Evolutionary conservation across 1,140 invertebrate species (phyloP).

Genomic region (Neodiprion pinetum): DNA sequence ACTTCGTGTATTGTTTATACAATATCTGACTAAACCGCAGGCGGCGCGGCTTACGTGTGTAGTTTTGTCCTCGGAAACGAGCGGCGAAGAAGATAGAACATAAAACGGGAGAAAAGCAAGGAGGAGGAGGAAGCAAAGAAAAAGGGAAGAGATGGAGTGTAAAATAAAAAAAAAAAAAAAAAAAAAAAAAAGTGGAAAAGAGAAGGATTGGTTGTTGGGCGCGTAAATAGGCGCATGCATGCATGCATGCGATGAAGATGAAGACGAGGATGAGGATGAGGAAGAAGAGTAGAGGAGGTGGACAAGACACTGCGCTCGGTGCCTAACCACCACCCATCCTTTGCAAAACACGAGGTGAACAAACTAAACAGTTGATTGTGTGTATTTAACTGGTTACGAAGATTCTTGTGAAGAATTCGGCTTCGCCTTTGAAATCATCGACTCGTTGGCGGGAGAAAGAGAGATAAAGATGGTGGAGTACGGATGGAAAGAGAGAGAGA

Average conservation of each 20-base stretch:
- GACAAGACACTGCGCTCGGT: slow-evolving; percentile 14
- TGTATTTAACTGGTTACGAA: slow-evolving; percentile 2
- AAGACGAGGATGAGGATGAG: slow-evolving; percentile 34
- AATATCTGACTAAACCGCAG: slow-evolving; percentile 25
- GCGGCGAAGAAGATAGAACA: too few relatives aligned
- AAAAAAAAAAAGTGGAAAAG: not conserved
- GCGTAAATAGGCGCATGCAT: too few relatives aligned
- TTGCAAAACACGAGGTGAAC: slow-evolving; percentile 40
- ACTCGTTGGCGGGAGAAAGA: not conserved
- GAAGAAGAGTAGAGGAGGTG: slow-evolving; percentile 36
- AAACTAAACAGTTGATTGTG: slow-evolving; percentile 7
- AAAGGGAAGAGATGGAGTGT: too few relatives aligned
- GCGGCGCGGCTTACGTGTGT: slow-evolving; percentile 32
- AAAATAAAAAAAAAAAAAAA: not conserved
- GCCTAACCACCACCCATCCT: slow-evolving; percentile 29
- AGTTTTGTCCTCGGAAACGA: slow-evolving; percentile 11
- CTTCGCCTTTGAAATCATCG: not conserved
- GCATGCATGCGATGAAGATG: too few relatives aligned
- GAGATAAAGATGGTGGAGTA: too few relatives aligned
- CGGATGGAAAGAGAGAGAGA: too few relatives aligned
- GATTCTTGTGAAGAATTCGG: slow-evolving; percentile 5
- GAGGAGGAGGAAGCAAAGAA: too few relatives aligned
- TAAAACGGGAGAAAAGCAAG: too few relatives aligned
- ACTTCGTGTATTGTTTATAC: slow-evolving; percentile 44
- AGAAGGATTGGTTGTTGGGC: not conserved